These are phyloP conservation scores for Xyrichtys novacula DNA, from an alignment of 2,797 vertebrate species.

Conservation along the genomic window DNA sequence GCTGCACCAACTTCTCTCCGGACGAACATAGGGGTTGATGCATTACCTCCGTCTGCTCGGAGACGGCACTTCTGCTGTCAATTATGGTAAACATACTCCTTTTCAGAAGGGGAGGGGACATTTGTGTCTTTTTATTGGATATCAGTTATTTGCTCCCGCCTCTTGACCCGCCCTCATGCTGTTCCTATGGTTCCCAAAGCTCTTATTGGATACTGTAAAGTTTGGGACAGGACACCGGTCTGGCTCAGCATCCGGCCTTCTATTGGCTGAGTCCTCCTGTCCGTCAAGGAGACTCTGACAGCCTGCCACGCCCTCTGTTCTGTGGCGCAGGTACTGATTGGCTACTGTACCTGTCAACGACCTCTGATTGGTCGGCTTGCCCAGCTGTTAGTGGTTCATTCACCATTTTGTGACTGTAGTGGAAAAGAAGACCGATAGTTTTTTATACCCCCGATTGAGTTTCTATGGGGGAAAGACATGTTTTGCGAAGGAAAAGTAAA, in stretches of 20 bases:
- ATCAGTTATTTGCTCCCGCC: slow-evolving; percentile 63
- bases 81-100: slow-evolving; percentile 85
- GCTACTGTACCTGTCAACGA: slow-evolving; percentile 88
- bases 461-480: slow-evolving; percentile 83
- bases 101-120: slow-evolving; percentile 70
- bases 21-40: slow-evolving; percentile 43
- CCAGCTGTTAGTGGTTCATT: slow-evolving; percentile 98
- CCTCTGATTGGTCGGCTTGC: slow-evolving; percentile 87
- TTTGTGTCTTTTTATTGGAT: slow-evolving; percentile 79
- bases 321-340: slow-evolving; percentile 65
- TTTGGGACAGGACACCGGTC: slow-evolving; percentile 78
- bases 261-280: slow-evolving; percentile 76
- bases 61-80: slow-evolving; percentile 77
- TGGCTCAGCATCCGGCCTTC: slow-evolving; percentile 52
- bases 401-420: slow-evolving; percentile 99
- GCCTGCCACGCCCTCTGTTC: slow-evolving; percentile 72
- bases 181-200: slow-evolving; percentile 87
- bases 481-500: slow-evolving; percentile 81
- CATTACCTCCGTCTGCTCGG: slow-evolving; percentile 68
- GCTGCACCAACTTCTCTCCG: slow-evolving; percentile 31
- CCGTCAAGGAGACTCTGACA: slow-evolving; percentile 76
- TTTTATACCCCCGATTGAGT: slow-evolving; percentile 84
- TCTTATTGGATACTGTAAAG: slow-evolving; percentile 92
- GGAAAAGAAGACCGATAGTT: slow-evolving; percentile 91
- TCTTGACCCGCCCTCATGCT: slow-evolving; percentile 81